Percentiles rank a stretch among this genome's conserved stretches.
Evolutionary conservation across 92 coral and sea anemone genomes (phyloP).

Genomic region (Porites evermanni): DNA sequence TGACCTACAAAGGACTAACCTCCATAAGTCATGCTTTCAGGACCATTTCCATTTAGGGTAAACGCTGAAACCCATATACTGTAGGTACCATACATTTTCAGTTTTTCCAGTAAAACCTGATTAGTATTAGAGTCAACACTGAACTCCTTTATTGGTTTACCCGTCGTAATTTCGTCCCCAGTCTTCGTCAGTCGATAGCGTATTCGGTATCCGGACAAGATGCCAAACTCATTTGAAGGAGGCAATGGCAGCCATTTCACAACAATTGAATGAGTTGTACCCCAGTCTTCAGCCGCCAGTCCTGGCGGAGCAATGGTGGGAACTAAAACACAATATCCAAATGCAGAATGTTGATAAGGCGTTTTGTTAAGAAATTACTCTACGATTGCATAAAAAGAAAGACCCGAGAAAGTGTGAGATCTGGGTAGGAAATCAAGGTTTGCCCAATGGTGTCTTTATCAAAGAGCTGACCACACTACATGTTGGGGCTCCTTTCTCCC

Average conservation of each 20-base stretch:
- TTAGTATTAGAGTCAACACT: background rate
- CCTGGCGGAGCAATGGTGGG: conserved; percentile 26
- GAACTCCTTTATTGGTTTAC: background rate
- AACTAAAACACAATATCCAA: conserved; percentile 10
- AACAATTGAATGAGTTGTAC: conserved; percentile 31
- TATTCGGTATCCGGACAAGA: conserved; percentile 47
- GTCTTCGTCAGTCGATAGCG: conserved; percentile 14
- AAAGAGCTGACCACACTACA: no score
- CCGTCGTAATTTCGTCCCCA: conserved; percentile 19
- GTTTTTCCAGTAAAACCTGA: conserved; percentile 31
- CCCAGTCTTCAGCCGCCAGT: conserved; percentile 30
- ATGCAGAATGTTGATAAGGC: background rate
- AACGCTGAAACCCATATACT: conserved; percentile 41
- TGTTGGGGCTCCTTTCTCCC: no score
- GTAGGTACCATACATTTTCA: conserved; percentile 37
- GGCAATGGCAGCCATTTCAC: conserved; percentile 35
- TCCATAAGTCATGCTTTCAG: conserved; percentile 31
- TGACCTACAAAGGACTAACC: conserved; percentile 1
- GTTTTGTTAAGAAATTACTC: background rate
- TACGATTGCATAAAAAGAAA: background rate
- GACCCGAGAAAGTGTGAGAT: no score
- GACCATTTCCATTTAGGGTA: conserved; percentile 47
- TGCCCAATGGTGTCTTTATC: no score
- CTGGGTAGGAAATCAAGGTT: no score
- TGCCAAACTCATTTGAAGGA: conserved; percentile 48